Evolutionary conservation across 2,888 invertebrate genomes (phyloP), one percentile per base, ranked within the genome.

Genomic region (Ectropis crepuscularia): DNA sequence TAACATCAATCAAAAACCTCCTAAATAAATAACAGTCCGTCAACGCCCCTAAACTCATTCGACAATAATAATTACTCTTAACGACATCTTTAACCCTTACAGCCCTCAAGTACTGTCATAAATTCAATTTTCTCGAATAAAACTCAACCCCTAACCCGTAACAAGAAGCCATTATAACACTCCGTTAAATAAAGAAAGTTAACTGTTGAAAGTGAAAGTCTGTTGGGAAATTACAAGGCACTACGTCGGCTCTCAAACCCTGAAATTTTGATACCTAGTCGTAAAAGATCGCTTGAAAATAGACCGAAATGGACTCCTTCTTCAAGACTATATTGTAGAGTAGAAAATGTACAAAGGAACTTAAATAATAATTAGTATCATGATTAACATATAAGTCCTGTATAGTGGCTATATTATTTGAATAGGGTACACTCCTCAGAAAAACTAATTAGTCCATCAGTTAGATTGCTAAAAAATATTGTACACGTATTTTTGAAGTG

Each of bases 231-330:
- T 68, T 55, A 61, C 62, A 37, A 54, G 38, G 36, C 28, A 49
- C 47, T 54, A 57, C 58, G 57, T 61, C 51, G 55, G 43, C 61
- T 47, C 49, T 61, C 46, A 64, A 61, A 55, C 60, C 10, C 59
- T 68, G 61, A 68, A 68, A 68, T 63, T 65, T 68, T 65, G 65
- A 65, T 68, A 65, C 63, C 53, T 38, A 51, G 36, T 57, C 54
- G 60, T 63, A 64, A 57, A 53, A 49, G 39, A 55, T 55, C 10
- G 39, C 10, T 47, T 39, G 55, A 47, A 51, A 47, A 55, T 55
- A 55, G 55, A 55, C 55, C 55, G 47, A 55, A 55, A 55, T 47
- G 54, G 50, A 41, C 11, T 5, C 39, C 55, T 47, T 41, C 55
- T 47, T 55, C 41, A 41, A 41, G 37, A 28, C 6, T 46, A 55